These are phyloP conservation scores for Apolygus lucorum DNA, from an alignment of 1,140 invertebrate genomes.

Conservation along the genomic window DNA sequence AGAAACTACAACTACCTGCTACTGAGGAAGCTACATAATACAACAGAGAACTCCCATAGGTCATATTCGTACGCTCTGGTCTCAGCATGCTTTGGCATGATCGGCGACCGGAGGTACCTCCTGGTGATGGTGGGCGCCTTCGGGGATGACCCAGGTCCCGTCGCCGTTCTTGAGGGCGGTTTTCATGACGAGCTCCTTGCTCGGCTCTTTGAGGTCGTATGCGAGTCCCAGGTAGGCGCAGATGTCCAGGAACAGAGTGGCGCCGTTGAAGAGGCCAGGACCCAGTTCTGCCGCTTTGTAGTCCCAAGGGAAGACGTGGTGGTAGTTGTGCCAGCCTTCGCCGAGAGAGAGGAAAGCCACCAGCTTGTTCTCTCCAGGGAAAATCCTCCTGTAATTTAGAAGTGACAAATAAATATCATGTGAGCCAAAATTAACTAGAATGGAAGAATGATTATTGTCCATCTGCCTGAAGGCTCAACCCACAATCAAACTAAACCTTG, in stretches of 20 bases:
- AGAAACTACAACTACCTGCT: too few relatives aligned
- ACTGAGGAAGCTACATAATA: too few relatives aligned
- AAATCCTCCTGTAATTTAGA: slow-evolving; percentile 54
- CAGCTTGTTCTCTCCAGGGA: slow-evolving; percentile 51
- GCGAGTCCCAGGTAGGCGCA: slow-evolving; percentile 45
- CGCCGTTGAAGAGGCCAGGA: slow-evolving; percentile 41
- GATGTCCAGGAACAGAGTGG: slow-evolving; percentile 44
- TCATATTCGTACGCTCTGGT: neutral
- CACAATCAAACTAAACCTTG: too few relatives aligned
- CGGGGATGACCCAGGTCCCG: slow-evolving; percentile 39
- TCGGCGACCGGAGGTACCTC: slow-evolving; percentile 35
- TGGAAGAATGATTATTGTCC: too few relatives aligned
- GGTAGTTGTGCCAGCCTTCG: slow-evolving; percentile 74
- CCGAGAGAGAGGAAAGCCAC: slow-evolving; percentile 49
- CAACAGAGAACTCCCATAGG: too few relatives aligned
- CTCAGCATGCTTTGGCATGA: slow-evolving; percentile 13
- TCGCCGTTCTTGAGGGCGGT: slow-evolving; percentile 44
- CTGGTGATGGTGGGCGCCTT: too few relatives aligned
- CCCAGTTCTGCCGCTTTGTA: slow-evolving; percentile 69
- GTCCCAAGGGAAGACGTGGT: slow-evolving; percentile 86
- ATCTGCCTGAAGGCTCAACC: too few relatives aligned
- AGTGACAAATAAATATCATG: too few relatives aligned
- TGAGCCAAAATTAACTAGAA: too few relatives aligned
- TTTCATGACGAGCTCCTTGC: slow-evolving; percentile 41
- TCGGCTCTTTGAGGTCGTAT: slow-evolving; percentile 53